A percentile compares a stretch with the other conserved stretches of the same genome.
Evolutionary conservation across 2,113 vertebrate species (phyloP).

Genomic region (Sus scrofa): DNA sequence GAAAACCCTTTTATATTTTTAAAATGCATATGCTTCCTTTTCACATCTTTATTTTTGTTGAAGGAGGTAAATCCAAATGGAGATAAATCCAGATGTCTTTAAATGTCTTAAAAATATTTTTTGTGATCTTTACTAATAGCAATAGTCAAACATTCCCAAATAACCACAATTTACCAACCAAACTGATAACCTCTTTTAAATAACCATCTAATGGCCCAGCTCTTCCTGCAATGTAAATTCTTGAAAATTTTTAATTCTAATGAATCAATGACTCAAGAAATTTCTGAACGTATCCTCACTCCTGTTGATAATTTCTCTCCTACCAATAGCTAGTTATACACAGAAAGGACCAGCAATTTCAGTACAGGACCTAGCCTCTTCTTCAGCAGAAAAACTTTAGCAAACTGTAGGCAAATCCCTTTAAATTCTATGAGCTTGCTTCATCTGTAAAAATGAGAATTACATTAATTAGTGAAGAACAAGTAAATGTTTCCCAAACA

Average conservation of each 20-base stretch:
- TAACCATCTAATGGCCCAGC: not conserved
- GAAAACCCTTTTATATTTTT: not conserved
- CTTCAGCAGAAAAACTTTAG: not conserved
- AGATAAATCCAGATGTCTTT: not conserved
- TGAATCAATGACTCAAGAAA: not conserved
- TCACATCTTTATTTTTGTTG: slow-evolving; percentile 3
- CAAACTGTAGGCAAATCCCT: not conserved
- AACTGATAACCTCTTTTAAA: not conserved
- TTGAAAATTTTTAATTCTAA: not conserved
- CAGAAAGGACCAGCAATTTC: not conserved
- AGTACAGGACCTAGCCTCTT: not conserved
- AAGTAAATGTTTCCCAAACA: not conserved
- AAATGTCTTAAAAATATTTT: not conserved
- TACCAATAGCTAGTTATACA: not conserved
- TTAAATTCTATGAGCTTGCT: not conserved
- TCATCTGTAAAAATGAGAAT: not conserved
- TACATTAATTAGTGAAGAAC: not conserved
- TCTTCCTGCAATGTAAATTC: not conserved
- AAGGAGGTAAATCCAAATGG: not conserved
- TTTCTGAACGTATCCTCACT: not conserved
- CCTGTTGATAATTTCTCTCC: not conserved
- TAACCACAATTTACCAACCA: not conserved
- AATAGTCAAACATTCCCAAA: not conserved
- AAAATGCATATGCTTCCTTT: not conserved
- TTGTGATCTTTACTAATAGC: not conserved